Evolutionary conservation across 2,888 invertebrate genomes (phyloP).

Genomic region (Pterostichus madidus): DNA sequence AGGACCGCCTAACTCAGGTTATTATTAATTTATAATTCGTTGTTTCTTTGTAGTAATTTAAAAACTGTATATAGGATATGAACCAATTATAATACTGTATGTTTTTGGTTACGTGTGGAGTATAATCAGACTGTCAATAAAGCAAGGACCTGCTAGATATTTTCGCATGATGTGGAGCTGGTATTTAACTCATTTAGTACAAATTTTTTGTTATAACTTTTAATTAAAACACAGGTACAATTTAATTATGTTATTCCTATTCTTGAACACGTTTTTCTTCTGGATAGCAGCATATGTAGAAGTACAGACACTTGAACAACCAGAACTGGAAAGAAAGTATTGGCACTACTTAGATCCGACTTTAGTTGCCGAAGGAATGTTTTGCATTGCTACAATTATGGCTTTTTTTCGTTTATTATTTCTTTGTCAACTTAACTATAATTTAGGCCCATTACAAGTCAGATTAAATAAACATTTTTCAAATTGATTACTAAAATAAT

Average conservation of each 20-base stretch:
- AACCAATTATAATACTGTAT: slow-evolving; percentile 76
- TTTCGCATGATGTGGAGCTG: slow-evolving; percentile 82
- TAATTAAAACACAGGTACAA: slow-evolving; percentile 74
- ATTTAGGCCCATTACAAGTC: slow-evolving; percentile 81
- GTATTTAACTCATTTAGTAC: slow-evolving; percentile 71
- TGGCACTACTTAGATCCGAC: slow-evolving; percentile 84
- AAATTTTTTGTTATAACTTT: not conserved
- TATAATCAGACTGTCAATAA: slow-evolving; percentile 79
- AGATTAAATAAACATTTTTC: slow-evolving; percentile 24
- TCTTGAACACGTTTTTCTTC: slow-evolving; percentile 81
- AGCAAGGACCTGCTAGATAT: slow-evolving; percentile 80
- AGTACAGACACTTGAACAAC: slow-evolving; percentile 76
- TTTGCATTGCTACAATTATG: slow-evolving; percentile 83
- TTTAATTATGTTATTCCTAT: slow-evolving; percentile 80
- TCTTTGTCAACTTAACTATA: slow-evolving; percentile 82
- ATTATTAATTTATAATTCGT: not conserved
- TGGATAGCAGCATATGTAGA: slow-evolving; percentile 82
- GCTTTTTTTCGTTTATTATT: slow-evolving; percentile 83
- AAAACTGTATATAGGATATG: slow-evolving; percentile 70
- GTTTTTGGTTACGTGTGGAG: slow-evolving; percentile 81
- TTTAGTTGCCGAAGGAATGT: slow-evolving; percentile 83
- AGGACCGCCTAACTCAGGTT: slow-evolving; percentile 81
- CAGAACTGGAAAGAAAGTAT: slow-evolving; percentile 81
- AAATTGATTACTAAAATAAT: slow-evolving; percentile 25
- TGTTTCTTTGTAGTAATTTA: slow-evolving; percentile 52